Percentiles rank a stretch among this genome's conserved stretches.
Evolutionary conservation across 2,113 vertebrate species (phyloP).

Genomic region (Galeopterus variegatus): DNA sequence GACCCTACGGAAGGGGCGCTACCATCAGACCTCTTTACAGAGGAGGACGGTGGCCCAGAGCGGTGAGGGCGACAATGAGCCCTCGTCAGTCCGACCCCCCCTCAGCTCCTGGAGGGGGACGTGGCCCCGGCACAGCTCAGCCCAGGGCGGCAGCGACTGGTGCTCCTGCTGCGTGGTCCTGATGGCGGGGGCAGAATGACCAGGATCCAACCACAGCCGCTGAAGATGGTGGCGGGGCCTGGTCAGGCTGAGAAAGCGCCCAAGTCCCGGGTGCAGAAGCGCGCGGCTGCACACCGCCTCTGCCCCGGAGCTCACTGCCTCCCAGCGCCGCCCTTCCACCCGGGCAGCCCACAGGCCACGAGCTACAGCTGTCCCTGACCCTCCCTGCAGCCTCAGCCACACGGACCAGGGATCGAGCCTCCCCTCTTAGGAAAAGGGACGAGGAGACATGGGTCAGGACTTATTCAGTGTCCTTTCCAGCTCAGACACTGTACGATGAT

Average conservation of each 20-base stretch:
- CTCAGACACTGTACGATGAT: fast-evolving
- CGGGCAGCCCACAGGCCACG: neutral
- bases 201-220: neutral
- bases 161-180: neutral
- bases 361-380: too few relatives aligned
- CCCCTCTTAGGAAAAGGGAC: neutral
- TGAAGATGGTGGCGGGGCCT: neutral
- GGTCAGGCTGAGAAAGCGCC: neutral
- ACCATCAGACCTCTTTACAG: neutral
- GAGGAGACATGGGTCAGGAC: neutral
- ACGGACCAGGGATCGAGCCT: neutral
- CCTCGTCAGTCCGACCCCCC: neutral
- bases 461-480: too few relatives aligned
- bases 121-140: neutral
- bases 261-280: neutral
- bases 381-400: neutral
- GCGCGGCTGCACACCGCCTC: fast-evolving
- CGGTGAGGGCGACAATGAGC: neutral
- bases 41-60: neutral
- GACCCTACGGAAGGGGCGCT: neutral
- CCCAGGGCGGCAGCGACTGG: neutral
- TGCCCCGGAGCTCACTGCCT: neutral
- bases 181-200: neutral
- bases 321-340: fast-evolving
- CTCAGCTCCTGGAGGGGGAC: neutral